Conservation (phyloP, 2,113 vertebrate genomes). For the Sorex fumeus region DNA sequence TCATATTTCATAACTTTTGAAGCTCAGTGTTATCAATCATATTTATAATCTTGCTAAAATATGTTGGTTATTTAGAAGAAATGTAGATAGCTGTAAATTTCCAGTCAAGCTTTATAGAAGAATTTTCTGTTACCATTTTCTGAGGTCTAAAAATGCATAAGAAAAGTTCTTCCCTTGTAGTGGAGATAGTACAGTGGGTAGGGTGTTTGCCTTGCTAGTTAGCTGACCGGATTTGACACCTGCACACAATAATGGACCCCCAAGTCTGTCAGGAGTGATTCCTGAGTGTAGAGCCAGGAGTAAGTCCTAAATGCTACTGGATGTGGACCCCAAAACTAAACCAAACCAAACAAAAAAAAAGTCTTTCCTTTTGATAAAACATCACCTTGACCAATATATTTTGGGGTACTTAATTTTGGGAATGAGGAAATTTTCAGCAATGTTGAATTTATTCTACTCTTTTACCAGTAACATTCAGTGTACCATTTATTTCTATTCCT, state of each 20-base stretch:
- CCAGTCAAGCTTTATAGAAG: background rate
- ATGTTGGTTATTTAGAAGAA: background rate
- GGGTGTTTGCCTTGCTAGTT: no score
- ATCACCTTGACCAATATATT: background rate
- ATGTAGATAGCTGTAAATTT: background rate
- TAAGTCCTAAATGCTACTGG: no score
- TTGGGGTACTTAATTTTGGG: background rate
- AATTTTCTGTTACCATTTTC: background rate
- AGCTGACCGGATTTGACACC: no score
- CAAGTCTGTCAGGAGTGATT: no score
- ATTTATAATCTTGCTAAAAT: conserved; percentile 13
- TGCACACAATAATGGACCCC: no score
- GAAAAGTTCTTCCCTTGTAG: background rate
- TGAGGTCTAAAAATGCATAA: background rate
- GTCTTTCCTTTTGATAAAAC: background rate
- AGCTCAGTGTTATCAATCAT: conserved; percentile 5
- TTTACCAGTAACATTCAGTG: background rate
- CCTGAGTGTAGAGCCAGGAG: no score
- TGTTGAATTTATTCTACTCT: background rate
- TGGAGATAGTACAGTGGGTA: no score
- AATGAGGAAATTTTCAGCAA: background rate
- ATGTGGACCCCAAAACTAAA: no score
- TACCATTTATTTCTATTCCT: no score
- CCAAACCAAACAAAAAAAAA: no score
- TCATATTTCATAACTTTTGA: conserved; percentile 1